Evolutionary conservation across 2,113 vertebrate species (phyloP).

Genomic region (Anarrhichthys ocellatus): DNA sequence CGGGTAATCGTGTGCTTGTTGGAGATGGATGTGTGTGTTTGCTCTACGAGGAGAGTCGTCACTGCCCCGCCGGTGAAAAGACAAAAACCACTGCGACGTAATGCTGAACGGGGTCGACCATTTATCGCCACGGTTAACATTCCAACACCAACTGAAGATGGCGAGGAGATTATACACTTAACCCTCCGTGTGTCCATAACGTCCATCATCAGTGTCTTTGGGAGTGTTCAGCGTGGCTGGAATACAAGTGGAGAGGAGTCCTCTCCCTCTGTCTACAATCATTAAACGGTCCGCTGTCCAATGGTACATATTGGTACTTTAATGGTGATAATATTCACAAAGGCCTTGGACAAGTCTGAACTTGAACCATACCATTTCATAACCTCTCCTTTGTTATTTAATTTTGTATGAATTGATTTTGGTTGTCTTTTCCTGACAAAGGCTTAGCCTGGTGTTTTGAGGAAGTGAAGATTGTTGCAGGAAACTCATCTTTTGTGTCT

Average conservation of each 20-base stretch:
- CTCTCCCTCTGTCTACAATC: conserved; percentile 63
- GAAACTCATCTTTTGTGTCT: conserved; percentile 38
- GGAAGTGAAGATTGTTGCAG: conserved; percentile 16
- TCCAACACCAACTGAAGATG: conserved; percentile 45
- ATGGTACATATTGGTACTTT: conserved; percentile 56
- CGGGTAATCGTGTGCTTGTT: conserved; percentile 16
- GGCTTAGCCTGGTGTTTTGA: conserved; percentile 18
- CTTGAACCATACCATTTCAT: conserved; percentile 61
- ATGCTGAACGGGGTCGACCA: conserved; percentile 11
- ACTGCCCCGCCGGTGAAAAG: conserved; percentile 5
- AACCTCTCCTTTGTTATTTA: conserved; percentile 71
- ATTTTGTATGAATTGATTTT: conserved; percentile 48
- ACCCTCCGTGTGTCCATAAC: background rate
- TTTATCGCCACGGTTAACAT: conserved; percentile 44
- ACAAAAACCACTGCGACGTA: background rate
- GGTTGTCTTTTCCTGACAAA: conserved; percentile 16
- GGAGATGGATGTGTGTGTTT: conserved; percentile 16
- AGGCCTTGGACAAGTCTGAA: conserved; percentile 32
- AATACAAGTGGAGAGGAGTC: conserved; percentile 16
- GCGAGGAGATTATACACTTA: background rate
- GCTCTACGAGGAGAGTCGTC: background rate
- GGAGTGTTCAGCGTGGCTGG: background rate
- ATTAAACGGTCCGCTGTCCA: conserved; percentile 29
- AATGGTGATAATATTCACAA: conserved; percentile 34
- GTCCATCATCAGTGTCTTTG: conserved; percentile 13